phyloP scores from a whole-genome alignment of 2,888 invertebrate genomes.

The Yponomeuta plumbellus region DNA sequence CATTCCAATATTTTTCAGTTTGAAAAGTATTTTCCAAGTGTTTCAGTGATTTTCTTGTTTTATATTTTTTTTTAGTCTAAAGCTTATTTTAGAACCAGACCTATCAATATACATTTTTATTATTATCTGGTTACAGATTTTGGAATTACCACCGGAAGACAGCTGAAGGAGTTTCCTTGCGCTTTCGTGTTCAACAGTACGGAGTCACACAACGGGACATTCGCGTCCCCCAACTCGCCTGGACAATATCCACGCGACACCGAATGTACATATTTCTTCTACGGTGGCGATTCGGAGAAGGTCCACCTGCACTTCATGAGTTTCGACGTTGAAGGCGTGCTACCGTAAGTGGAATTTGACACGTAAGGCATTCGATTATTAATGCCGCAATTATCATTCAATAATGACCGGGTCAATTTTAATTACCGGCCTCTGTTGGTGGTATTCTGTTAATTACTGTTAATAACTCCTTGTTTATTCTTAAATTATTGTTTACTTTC shows the following conservation, averaged over 20 bases:
- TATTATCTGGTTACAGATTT: conserved; percentile 79
- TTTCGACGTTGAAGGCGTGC: conserved; percentile 96
- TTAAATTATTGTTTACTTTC: background rate
- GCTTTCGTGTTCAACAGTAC: conserved; percentile 93
- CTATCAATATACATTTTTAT: too few relatives aligned
- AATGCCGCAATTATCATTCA: background rate
- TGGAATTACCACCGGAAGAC: conserved; percentile 88
- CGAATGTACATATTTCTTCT: conserved; percentile 94
- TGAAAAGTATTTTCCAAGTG: too few relatives aligned
- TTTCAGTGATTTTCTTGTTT: too few relatives aligned
- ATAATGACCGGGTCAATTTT: conserved; percentile 7
- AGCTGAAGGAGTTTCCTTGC: conserved; percentile 86
- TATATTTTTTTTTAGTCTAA: background rate
- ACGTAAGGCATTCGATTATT: background rate
- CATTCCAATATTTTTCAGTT: background rate
- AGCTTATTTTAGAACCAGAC: background rate
- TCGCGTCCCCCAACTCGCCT: conserved; percentile 93
- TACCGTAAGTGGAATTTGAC: conserved; percentile 83
- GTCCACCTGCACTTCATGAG: conserved; percentile 91
- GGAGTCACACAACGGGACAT: conserved; percentile 85
- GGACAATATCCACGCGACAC: conserved; percentile 93
- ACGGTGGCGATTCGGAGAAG: conserved; percentile 85
- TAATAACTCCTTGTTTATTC: conserved; percentile 17
- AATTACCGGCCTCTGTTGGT: conserved; percentile 2
- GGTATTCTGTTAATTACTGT: conserved; percentile 1